Evolutionary conservation across 2,888 invertebrate species (phyloP).

Genomic region (Drosophila nigritarsus): DNA sequence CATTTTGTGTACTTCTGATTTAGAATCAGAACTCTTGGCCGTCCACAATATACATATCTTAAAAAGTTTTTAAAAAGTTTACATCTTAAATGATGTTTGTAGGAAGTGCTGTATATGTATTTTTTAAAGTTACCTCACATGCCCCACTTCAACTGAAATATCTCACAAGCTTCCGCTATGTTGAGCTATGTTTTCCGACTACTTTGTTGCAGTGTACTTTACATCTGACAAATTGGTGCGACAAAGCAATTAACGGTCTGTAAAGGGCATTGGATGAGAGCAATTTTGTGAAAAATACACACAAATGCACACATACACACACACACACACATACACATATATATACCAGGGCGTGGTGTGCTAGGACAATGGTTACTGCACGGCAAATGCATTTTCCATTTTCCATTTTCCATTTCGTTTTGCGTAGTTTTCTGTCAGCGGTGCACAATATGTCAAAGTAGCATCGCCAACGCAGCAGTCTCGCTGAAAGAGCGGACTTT

Average conservation of each 20-base stretch:
- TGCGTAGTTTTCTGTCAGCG: constrained; percentile 27
- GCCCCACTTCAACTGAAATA: neutral
- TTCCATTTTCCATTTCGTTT: constrained; percentile 29
- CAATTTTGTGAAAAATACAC: constrained; percentile 24
- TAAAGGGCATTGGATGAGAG: constrained; percentile 46
- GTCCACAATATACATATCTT: too few species aligned
- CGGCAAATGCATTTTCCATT: constrained; percentile 34
- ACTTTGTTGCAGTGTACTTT: constrained; percentile 11
- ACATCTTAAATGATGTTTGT: neutral
- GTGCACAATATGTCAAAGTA: constrained; percentile 47
- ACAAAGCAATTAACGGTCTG: constrained; percentile 71
- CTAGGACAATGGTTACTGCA: constrained; percentile 19
- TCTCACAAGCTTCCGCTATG: neutral
- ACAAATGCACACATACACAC: neutral
- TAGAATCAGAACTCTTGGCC: neutral
- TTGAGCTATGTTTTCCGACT: constrained; percentile 10
- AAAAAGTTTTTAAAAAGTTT: neutral
- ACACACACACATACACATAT: too few species aligned
- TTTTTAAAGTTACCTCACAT: neutral
- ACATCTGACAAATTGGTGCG: constrained; percentile 63
- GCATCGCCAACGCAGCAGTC: constrained; percentile 14
- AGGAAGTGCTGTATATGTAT: neutral
- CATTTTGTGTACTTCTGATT: neutral
- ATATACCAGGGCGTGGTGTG: neutral
- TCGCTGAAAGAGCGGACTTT: neutral